Evolutionary conservation across 2,797 vertebrate genomes (phyloP).

Genomic region (Lerista edwardsae): DNA sequence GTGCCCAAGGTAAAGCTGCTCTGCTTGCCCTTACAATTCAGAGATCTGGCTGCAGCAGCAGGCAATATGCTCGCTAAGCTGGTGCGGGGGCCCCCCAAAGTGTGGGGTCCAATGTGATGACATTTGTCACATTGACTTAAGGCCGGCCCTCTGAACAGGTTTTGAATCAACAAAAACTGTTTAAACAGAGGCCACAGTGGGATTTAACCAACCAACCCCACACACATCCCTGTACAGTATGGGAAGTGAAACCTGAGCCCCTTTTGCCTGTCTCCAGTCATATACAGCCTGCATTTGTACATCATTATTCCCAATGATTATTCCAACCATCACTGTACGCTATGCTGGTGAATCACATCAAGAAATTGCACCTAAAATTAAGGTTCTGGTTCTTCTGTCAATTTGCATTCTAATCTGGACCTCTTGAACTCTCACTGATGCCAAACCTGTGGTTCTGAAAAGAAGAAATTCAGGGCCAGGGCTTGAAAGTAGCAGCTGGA

Average conservation of each 20-base stretch:
- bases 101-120: too few species aligned
- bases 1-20: too few species aligned
- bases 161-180: neutral
- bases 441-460: slow-evolving; percentile 57
- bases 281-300: neutral
- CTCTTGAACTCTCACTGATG: neutral
- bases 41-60: too few species aligned
- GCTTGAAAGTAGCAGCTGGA: slow-evolving; percentile 33
- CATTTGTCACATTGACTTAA: too few species aligned
- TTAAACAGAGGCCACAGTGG: neutral
- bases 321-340: neutral
- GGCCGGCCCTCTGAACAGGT: too few species aligned
- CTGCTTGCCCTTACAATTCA: too few species aligned
- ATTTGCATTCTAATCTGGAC: neutral
- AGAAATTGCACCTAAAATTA: neutral
- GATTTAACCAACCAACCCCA: neutral
- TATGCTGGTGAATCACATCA: neutral
- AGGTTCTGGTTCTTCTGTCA: neutral
- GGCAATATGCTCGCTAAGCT: too few species aligned
- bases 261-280: neutral
- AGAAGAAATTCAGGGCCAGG: slow-evolving; percentile 16
- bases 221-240: neutral
- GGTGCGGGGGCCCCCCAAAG: too few species aligned
- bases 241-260: neutral
- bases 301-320: neutral